These are phyloP conservation scores for Drosophila nigritarsus DNA, from an alignment of 2,888 invertebrate species.

Conservation along the genomic window DNA sequence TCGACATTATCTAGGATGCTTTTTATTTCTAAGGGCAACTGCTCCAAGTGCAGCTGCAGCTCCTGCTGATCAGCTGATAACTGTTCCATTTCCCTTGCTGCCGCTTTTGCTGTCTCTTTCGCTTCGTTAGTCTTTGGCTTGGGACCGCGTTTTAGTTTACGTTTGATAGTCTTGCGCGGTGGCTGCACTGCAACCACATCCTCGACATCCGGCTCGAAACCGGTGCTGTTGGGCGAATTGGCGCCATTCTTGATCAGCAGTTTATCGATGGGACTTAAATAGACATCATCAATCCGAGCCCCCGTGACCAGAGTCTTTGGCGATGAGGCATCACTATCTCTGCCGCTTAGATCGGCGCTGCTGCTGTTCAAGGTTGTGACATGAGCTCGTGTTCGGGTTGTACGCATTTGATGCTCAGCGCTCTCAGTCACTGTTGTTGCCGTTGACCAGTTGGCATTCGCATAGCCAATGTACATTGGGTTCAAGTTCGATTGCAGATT, in stretches of 20 bases:
- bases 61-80: background rate
- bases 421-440: constrained; percentile 47
- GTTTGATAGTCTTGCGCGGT: constrained; percentile 50
- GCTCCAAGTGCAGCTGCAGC: background rate
- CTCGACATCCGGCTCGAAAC: constrained; percentile 69
- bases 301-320: constrained; percentile 23
- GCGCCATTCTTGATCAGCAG: constrained; percentile 81
- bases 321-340: constrained; percentile 42
- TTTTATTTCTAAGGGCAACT: background rate
- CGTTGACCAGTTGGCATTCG: constrained; percentile 58
- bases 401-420: constrained; percentile 59
- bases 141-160: constrained; percentile 53
- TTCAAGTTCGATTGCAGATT: constrained; percentile 82
- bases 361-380: constrained; percentile 17
- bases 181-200: constrained; percentile 24
- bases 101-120: background rate
- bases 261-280: constrained; percentile 83
- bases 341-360: constrained; percentile 33
- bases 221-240: constrained; percentile 69
- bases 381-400: constrained; percentile 61
- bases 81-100: background rate
- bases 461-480: constrained; percentile 83
- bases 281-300: constrained; percentile 6
- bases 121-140: constrained; percentile 34
- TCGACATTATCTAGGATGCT: constrained; percentile 1